A percentile compares a stretch with the other conserved stretches of the same genome.
phyloP scores from a whole-genome alignment of 2,797 vertebrate species.

The Alfaro cultratus region DNA sequence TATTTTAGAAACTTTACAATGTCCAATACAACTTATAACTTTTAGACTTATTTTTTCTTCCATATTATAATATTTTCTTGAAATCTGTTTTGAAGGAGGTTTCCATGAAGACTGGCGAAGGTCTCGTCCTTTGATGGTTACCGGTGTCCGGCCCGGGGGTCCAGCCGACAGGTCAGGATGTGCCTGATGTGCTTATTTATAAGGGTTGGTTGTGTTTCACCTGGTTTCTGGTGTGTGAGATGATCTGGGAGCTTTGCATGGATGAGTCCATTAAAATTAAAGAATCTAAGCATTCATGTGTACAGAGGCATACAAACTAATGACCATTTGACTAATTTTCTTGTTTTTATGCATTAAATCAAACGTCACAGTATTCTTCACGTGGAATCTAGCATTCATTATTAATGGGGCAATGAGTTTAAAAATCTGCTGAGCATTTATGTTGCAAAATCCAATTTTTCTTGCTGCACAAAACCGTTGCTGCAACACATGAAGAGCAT shows the following conservation, averaged over 20 bases:
- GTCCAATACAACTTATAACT: not conserved
- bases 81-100: conserved; percentile 82
- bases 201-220: conserved; percentile 15
- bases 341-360: not conserved
- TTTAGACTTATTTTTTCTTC: not conserved
- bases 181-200: not conserved
- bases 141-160: conserved; percentile 90
- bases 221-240: conserved; percentile 1
- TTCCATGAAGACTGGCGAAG: conserved; percentile 96
- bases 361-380: not conserved
- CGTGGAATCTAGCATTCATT: not conserved
- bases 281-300: conserved; percentile 14
- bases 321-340: conserved; percentile 24
- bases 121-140: conserved; percentile 91
- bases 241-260: conserved; percentile 16
- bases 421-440: not conserved
- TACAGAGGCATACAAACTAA: not conserved
- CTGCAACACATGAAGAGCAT: conserved; percentile 48
- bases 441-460: not conserved
- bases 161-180: conserved; percentile 92
- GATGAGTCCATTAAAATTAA: conserved; percentile 27
- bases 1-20: not conserved
- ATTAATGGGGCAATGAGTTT: not conserved
- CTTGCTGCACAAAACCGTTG: conserved; percentile 37
- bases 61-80: not conserved